Conservation (phyloP, 2,113 vertebrate species). For the Gobiocypris rarus region DNA sequence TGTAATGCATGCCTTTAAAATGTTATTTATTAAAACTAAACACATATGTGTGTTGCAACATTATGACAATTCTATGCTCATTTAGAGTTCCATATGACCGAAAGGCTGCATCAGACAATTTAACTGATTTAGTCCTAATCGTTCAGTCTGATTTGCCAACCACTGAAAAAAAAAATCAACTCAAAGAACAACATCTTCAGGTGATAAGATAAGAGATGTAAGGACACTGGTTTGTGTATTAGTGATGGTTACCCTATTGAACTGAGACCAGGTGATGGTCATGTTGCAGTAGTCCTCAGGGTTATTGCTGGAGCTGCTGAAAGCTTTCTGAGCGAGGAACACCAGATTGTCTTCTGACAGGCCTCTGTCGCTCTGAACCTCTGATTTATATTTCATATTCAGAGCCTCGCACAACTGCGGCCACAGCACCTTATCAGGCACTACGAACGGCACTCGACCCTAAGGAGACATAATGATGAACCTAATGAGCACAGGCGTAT, state of each 20-base stretch:
- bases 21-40: neutral
- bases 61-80: neutral
- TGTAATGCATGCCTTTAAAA: neutral
- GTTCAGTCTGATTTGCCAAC: neutral
- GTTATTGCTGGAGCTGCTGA: constrained; percentile 84
- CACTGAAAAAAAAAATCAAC: neutral
- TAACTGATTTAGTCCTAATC: neutral
- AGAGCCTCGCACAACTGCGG: constrained; percentile 88
- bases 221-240: neutral
- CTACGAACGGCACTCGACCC: constrained; percentile 91
- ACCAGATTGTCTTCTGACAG: constrained; percentile 91
- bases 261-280: constrained; percentile 95
- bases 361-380: constrained; percentile 89
- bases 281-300: constrained; percentile 86
- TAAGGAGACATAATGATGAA: constrained; percentile 51
- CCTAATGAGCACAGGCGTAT: neutral
- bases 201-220: neutral
- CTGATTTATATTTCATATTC: constrained; percentile 93
- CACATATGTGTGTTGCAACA: neutral
- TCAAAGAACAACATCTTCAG: neutral
- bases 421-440: constrained; percentile 91
- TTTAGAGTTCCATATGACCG: neutral
- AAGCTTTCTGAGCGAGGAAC: constrained; percentile 92
- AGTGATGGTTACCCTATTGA: constrained; percentile 76
- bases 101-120: neutral